Evolutionary conservation across 2,888 invertebrate species (phyloP).

Genomic region (Tachystola acroxantha): DNA sequence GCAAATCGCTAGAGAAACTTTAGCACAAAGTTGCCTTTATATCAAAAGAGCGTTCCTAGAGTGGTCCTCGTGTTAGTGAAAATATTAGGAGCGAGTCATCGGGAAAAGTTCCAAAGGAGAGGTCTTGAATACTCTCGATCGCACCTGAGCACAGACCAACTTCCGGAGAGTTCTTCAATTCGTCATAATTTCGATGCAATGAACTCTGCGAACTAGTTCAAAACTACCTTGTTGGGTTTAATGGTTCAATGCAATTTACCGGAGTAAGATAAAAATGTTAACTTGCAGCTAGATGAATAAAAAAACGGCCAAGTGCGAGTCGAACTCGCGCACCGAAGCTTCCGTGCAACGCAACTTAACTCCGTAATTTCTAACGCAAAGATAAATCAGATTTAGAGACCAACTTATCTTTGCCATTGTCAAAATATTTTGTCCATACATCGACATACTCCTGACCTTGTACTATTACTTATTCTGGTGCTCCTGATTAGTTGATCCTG

Average conservation of each 20-base stretch:
- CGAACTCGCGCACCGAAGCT: too few species aligned
- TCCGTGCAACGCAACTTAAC: too few species aligned
- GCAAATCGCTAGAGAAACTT: constrained; percentile 24
- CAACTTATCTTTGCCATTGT: too few species aligned
- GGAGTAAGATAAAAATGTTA: too few species aligned
- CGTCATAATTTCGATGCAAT: constrained; percentile 36
- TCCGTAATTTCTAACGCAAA: too few species aligned
- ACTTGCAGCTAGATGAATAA: too few species aligned
- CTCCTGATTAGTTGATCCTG: too few species aligned
- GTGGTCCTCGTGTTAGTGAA: constrained; percentile 49
- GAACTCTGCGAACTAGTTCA: constrained; percentile 23
- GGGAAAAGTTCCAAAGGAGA: constrained; percentile 33
- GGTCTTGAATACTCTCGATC: constrained; percentile 25
- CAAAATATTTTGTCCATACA: too few species aligned
- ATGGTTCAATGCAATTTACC: neutral
- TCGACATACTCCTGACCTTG: too few species aligned
- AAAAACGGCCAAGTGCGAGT: too few species aligned
- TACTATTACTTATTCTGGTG: too few species aligned
- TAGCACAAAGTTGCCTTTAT: constrained; percentile 31
- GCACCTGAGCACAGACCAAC: constrained; percentile 30
- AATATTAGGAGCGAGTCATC: constrained; percentile 60
- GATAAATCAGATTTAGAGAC: too few species aligned
- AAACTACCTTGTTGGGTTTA: constrained; percentile 25
- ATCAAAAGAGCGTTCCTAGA: constrained; percentile 42
- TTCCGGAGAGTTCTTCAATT: constrained; percentile 30